These are phyloP conservation scores for Turdus rufiventris DNA, from an alignment of 2,113 vertebrate genomes.

Conservation along the genomic window DNA sequence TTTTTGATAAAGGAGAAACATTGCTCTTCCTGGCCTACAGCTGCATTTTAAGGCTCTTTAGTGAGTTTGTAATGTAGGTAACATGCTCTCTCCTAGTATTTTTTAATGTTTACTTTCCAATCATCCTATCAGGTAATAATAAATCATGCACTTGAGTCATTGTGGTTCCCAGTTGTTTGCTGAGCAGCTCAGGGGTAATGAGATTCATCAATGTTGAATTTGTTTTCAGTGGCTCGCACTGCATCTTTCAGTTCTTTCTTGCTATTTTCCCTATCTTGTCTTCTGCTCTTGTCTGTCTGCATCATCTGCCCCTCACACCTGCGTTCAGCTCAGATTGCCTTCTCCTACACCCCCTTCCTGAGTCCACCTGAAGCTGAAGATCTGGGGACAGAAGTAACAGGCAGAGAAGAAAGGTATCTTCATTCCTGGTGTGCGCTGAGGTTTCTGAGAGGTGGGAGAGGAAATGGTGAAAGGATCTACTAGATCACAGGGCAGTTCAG, in stretches of 20 bases:
- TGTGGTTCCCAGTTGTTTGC: not conserved
- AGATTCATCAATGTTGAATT: not conserved
- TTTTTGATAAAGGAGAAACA: not conserved
- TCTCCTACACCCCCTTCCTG: not conserved
- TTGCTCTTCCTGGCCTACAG: not conserved
- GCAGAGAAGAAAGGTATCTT: not conserved
- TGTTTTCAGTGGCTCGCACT: not conserved
- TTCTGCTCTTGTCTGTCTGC: not conserved
- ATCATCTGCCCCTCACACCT: not conserved
- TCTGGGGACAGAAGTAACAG: not conserved
- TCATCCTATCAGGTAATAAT: not conserved
- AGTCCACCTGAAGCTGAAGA: not conserved
- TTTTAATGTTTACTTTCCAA: not conserved
- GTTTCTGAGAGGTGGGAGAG: not conserved
- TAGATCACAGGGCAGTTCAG: not conserved
- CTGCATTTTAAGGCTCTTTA: not conserved
- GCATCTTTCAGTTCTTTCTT: not conserved
- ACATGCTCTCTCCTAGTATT: not conserved
- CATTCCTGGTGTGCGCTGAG: not conserved
- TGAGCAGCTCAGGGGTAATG: not conserved
- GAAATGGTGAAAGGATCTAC: not conserved
- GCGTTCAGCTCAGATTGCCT: not conserved
- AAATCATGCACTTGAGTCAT: not conserved
- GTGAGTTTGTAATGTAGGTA: not conserved
- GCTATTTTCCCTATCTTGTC: rapidly evolving